Conservation (phyloP, 2,797 vertebrate species). For the Lutjanus campechanus region DNA sequence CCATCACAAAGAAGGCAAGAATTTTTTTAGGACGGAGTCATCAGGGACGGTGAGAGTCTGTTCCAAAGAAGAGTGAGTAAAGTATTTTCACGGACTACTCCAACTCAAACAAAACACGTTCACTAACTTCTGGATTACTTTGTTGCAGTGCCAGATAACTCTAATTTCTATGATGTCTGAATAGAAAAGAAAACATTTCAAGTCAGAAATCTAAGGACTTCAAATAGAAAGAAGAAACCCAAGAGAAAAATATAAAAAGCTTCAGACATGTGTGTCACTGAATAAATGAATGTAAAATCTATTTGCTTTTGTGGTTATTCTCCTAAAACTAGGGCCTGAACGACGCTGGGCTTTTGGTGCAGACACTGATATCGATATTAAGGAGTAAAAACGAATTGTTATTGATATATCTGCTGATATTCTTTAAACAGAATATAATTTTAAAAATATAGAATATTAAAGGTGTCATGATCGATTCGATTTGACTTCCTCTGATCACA, state of each 20-base stretch:
- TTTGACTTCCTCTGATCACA: no score
- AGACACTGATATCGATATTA: no score
- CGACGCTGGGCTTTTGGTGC: not conserved
- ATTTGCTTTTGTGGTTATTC: not conserved
- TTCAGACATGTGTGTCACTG: not conserved
- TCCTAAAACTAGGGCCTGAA: not conserved
- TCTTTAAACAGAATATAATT: no score
- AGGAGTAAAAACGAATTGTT: no score
- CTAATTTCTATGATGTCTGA: not conserved
- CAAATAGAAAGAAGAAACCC: not conserved
- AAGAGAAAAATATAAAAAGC: not conserved
- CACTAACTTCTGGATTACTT: constrained; percentile 2
- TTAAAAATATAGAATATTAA: no score
- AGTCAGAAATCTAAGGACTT: constrained; percentile 1
- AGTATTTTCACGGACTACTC: not conserved
- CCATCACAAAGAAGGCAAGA: constrained; percentile 45
- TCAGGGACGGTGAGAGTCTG: constrained; percentile 17
- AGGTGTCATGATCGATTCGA: no score
- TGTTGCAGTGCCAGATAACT: not conserved
- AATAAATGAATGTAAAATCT: not conserved
- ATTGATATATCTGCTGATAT: no score
- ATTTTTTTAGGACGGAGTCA: constrained; percentile 32
- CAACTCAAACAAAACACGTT: constrained; percentile 13
- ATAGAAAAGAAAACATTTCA: not conserved
- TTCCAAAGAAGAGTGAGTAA: constrained; percentile 27